Percentiles rank a stretch among this genome's conserved stretches.
Evolutionary conservation across 1,140 invertebrate species (phyloP).

Genomic region (Apis cerana): DNA sequence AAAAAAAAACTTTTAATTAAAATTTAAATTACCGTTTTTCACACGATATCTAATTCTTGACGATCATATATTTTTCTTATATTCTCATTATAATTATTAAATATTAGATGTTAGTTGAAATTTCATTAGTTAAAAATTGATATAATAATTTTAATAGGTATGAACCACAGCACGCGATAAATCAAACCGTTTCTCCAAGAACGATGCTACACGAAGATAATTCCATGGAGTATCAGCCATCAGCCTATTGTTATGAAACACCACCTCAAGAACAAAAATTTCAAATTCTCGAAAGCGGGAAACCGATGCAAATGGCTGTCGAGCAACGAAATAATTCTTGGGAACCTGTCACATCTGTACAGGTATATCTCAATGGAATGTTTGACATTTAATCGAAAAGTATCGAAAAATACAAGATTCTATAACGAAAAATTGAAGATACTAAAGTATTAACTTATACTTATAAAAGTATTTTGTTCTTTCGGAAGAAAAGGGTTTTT

Average conservation of each 20-base stretch:
- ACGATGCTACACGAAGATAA: slow-evolving; percentile 75
- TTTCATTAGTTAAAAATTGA: not conserved
- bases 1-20: too few relatives aligned
- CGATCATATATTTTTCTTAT: too few relatives aligned
- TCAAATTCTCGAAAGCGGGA: slow-evolving; percentile 65
- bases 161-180: slow-evolving; percentile 65
- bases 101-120: too few relatives aligned
- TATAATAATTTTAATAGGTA: slow-evolving; percentile 62
- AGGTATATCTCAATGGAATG: slow-evolving; percentile 55
- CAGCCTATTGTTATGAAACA: slow-evolving; percentile 76
- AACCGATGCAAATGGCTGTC: slow-evolving; percentile 59
- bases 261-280: slow-evolving; percentile 76
- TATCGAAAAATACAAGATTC: too few relatives aligned
- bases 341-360: slow-evolving; percentile 70
- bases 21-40: too few relatives aligned
- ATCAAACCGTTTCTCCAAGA: slow-evolving; percentile 67
- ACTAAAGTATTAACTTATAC: too few relatives aligned
- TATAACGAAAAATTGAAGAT: not conserved
- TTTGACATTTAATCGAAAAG: not conserved
- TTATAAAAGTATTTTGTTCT: too few relatives aligned
- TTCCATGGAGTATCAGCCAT: slow-evolving; percentile 74
- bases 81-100: not conserved
- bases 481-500: not conserved
- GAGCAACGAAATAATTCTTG: slow-evolving; percentile 70
- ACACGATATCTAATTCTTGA: too few relatives aligned